phyloP scores from a whole-genome alignment of 1,140 invertebrate genomes.

The Diprion similis region DNA sequence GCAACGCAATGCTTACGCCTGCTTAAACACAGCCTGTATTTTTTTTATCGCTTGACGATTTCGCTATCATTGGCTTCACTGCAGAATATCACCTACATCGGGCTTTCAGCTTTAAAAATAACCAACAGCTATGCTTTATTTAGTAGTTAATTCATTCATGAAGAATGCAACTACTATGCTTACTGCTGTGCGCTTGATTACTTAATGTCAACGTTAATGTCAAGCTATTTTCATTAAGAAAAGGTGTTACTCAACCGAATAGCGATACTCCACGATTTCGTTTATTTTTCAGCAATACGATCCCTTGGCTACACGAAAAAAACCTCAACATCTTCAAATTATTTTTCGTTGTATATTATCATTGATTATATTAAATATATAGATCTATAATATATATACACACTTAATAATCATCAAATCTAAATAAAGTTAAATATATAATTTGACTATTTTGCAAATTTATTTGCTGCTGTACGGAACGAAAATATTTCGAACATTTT shows the following conservation, averaged over 20 bases:
- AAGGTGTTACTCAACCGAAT: background rate
- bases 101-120: background rate
- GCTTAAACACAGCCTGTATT: background rate
- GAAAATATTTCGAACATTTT: background rate
- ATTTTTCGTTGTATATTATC: background rate
- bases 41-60: background rate
- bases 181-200: too few species aligned
- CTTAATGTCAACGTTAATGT: slow-evolving; percentile 3
- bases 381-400: background rate
- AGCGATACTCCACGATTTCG: background rate
- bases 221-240: background rate
- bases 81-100: background rate
- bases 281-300: background rate
- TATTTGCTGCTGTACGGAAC: background rate
- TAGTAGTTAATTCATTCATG: background rate
- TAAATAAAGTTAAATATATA: background rate
- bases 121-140: background rate
- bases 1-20: background rate
- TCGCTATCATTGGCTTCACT: slow-evolving; percentile 1
- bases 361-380: slow-evolving; percentile 4
- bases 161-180: background rate
- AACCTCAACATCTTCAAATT: background rate
- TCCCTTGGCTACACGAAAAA: background rate
- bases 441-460: background rate
- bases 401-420: background rate